phyloP scores from a whole-genome alignment of 2,113 vertebrate genomes.

The Xiphophorus hellerii region DNA sequence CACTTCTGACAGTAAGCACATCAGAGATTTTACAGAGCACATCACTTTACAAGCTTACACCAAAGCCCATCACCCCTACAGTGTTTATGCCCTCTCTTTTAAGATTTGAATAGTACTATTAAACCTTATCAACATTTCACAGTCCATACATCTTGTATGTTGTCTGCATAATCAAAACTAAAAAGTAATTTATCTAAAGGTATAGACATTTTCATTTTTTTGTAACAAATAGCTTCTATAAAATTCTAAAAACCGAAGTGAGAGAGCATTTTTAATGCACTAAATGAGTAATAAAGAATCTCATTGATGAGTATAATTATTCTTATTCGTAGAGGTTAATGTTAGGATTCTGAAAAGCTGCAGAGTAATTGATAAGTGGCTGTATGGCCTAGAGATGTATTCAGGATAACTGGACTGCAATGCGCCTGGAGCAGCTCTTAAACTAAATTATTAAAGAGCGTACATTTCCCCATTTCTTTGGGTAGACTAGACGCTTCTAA shows the following conservation, averaged over 20 bases:
- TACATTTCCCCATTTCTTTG: constrained; percentile 52
- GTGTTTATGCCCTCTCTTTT: constrained; percentile 20
- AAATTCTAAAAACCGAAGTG: constrained; percentile 36
- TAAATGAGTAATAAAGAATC: constrained; percentile 51
- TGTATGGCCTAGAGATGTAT: constrained; percentile 65
- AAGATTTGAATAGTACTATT: constrained; percentile 24
- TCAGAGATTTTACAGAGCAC: constrained; percentile 60
- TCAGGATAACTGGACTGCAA: constrained; percentile 72
- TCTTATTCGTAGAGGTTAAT: constrained; percentile 73
- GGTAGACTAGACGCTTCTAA: constrained; percentile 26
- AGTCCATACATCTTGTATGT: constrained; percentile 9
- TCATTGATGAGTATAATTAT: constrained; percentile 64
- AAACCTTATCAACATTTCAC: constrained; percentile 3
- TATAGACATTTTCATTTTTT: constrained; percentile 22
- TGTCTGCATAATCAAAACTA: background rate
- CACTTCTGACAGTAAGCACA: constrained; percentile 56
- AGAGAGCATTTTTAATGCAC: constrained; percentile 44
- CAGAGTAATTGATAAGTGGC: constrained; percentile 76
- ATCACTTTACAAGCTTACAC: constrained; percentile 52
- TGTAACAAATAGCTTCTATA: constrained; percentile 28
- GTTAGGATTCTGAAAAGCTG: constrained; percentile 63
- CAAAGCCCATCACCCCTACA: background rate
- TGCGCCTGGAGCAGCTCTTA: constrained; percentile 67
- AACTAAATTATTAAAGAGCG: constrained; percentile 74
- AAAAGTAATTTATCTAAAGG: constrained; percentile 26